These are phyloP conservation scores for Tragopan temminckii DNA, from an alignment of 2,797 vertebrate genomes.

Conservation along the genomic window DNA sequence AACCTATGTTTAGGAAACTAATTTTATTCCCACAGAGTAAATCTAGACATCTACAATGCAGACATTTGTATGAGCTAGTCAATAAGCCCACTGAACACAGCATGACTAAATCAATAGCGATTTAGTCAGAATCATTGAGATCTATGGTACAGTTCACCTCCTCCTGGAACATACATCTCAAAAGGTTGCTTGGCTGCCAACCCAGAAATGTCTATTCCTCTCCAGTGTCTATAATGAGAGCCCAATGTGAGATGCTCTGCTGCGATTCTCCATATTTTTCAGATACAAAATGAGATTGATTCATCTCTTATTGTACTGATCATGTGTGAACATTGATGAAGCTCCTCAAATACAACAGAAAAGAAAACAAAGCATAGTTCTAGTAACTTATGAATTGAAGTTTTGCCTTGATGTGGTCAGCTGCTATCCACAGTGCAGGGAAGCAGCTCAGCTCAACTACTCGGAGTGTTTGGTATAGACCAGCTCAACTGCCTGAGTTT, in stretches of 20 bases:
- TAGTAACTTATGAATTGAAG: neutral
- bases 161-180: neutral
- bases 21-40: neutral
- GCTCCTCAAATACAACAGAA: neutral
- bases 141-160: neutral
- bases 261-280: neutral
- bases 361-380: neutral
- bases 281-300: neutral
- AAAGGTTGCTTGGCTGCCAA: neutral
- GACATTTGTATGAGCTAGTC: neutral
- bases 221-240: neutral
- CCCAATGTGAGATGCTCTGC: accelerated
- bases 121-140: neutral
- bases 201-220: neutral
- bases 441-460: neutral
- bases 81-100: neutral
- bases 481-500: accelerated
- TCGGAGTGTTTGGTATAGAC: neutral
- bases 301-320: neutral
- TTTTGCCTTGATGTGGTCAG: neutral
- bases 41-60: neutral
- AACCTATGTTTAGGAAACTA: neutral
- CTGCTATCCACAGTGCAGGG: accelerated
- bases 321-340: neutral
- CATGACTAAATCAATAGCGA: neutral